Conservation (phyloP, 2,113 vertebrate species). For the Hymenochirus boettgeri region DNA sequence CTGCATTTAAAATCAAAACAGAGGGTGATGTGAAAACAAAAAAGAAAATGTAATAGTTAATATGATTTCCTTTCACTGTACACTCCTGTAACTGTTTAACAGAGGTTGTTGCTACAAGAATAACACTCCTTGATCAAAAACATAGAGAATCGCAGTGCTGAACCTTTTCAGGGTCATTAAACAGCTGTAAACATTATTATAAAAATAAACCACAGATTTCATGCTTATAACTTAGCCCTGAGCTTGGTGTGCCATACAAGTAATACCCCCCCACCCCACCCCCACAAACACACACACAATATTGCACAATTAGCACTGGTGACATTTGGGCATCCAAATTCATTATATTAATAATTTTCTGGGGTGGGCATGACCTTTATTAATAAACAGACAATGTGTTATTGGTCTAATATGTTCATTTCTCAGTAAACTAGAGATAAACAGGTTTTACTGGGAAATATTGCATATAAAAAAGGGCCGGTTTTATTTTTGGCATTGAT, state of each 20-base stretch:
- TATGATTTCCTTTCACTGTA: neutral
- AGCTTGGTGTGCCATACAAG: slow-evolving; percentile 74
- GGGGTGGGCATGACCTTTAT: slow-evolving; percentile 68
- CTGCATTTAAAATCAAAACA: no score
- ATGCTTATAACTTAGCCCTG: slow-evolving; percentile 77
- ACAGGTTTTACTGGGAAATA: no score
- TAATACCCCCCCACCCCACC: slow-evolving; percentile 68
- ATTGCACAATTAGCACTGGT: slow-evolving; percentile 69
- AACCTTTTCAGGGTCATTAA: slow-evolving; percentile 80
- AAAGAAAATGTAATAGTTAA: slow-evolving; percentile 9
- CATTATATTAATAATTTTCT: slow-evolving; percentile 69
- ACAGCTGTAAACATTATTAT: slow-evolving; percentile 81
- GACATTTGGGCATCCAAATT: slow-evolving; percentile 73
- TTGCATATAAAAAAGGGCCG: slow-evolving; percentile 50
- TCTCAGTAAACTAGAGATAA: no score
- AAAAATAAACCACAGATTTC: slow-evolving; percentile 81
- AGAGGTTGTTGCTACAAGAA: slow-evolving; percentile 64
- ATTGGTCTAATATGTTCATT: slow-evolving; percentile 51
- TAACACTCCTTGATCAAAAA: slow-evolving; percentile 67
- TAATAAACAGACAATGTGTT: slow-evolving; percentile 58
- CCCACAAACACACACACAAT: no score
- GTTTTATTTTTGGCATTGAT: slow-evolving; percentile 31
- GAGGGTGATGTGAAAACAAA: no score
- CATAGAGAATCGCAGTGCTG: slow-evolving; percentile 67
- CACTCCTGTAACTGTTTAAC: slow-evolving; percentile 52